Base-by-base conservation (phyloP, 1,140 invertebrate species). In the Hycleus cichorii region DNA sequence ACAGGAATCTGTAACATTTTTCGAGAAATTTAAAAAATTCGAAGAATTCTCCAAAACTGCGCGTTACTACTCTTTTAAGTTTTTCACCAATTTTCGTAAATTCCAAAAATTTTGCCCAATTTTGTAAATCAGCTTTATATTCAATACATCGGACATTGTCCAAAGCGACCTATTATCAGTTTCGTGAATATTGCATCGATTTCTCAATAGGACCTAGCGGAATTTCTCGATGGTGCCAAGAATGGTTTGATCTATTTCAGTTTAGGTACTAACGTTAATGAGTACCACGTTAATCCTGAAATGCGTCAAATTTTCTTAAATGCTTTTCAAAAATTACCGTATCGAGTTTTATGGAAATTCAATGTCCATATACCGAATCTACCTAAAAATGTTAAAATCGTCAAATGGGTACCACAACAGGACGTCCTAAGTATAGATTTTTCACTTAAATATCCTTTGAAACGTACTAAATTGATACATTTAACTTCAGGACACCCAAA, bases 191-290 rank as follows among this genome's bases (percentile, higher is more conserved):
- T 1, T 12, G 12, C 12, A 12, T 12, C 12, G 12, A 12, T 12
- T 12, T 12, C 12, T 12, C 1, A 12, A 12, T 12, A 12, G 12
- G 12, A 12, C 12, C 12, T 12, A 12, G 54, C 76, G 66, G 55
- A 70, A 9, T 66, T 79, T 6, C n/a, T 79, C 32, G 72, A 78
- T 46, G 59, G 60, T 0, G 73, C 78, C 0, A 59, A 62, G 0
- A 59, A 79, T 46, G n/a, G n/a, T n/a, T n/a, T n/a, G n/a, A 73
- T 83, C 0, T 81, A 78, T 60, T 77, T 82, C 44, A 81, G 79
- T 60, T 68, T 83, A 59, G 81, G 81, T 0, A 76, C 74, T 0
- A 75, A 77, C 38, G 49, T 76, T 0, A 70, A 68, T 43, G 71
- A 72, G 0, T 47, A 64, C 1, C 12, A 54, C 1, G 58, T 81